A percentile compares a stretch with the other conserved stretches of the same genome.
These are phyloP conservation scores for Styela plicata DNA, from an alignment of 23 tunicate species.

Conservation along the genomic window DNA sequence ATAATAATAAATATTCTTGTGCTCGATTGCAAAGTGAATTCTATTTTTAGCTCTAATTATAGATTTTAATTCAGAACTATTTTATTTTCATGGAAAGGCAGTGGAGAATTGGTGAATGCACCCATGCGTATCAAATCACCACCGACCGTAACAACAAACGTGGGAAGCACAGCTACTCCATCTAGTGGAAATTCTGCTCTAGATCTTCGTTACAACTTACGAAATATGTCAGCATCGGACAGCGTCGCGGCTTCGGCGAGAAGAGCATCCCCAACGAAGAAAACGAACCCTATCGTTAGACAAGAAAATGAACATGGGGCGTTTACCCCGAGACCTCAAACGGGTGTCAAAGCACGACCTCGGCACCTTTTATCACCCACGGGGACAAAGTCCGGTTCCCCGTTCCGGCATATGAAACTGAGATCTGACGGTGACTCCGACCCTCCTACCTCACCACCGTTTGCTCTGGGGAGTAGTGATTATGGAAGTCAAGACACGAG, in stretches of 20 bases:
- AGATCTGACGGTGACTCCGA: neutral
- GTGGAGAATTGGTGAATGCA: neutral
- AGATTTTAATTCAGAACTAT: neutral
- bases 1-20: too few species aligned
- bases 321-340: neutral
- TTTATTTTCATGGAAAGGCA: neutral
- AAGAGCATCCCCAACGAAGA: neutral
- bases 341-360: neutral
- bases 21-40: too few species aligned
- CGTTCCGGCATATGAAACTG: neutral
- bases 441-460: conserved; percentile 16
- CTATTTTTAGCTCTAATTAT: too few species aligned
- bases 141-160: neutral
- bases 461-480: conserved; percentile 21
- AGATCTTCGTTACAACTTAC: neutral
- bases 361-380: neutral
- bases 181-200: neutral
- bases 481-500: conserved; percentile 31
- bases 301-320: neutral
- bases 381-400: neutral
- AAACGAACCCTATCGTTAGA: neutral
- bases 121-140: neutral
- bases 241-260: neutral
- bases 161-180: neutral
- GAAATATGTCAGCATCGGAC: neutral